A percentile compares a stretch with the other conserved stretches of the same genome.
phyloP scores from a whole-genome alignment of 2,888 invertebrate genomes.

The Cancer borealis region DNA sequence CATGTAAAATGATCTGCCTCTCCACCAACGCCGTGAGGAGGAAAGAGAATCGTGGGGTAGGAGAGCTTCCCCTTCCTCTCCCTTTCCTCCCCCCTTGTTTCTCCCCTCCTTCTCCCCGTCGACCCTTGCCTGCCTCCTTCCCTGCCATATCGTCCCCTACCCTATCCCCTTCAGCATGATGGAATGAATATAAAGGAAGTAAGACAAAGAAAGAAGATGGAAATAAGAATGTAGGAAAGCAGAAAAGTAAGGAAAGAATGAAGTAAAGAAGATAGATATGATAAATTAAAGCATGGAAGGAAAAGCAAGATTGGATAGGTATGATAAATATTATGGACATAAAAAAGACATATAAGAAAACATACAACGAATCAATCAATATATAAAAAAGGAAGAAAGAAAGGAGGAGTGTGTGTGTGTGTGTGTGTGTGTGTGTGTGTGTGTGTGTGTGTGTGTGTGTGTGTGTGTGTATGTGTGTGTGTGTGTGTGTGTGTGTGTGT shows the following conservation, averaged over 20 bases:
- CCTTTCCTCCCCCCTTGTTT: too few species aligned
- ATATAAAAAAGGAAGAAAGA: too few species aligned
- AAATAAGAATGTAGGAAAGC: neutral
- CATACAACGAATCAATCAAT: too few species aligned
- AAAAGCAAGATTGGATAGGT: neutral
- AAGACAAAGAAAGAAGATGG: neutral
- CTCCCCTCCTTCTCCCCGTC: too few species aligned
- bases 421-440: too few species aligned
- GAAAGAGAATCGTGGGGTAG: neutral
- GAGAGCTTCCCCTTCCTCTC: neutral
- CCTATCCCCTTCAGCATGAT: too few species aligned
- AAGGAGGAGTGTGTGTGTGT: neutral
- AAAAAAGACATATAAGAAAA: too few species aligned
- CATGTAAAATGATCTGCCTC: neutral
- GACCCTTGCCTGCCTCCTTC: too few species aligned
- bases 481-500: slow-evolving; percentile 32
- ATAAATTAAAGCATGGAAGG: neutral
- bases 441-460: neutral
- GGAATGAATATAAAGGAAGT: neutral
- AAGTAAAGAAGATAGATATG: neutral
- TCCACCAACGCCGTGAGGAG: neutral
- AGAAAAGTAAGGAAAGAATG: neutral
- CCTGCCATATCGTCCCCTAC: too few species aligned
- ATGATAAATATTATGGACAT: neutral
- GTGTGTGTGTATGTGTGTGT: slow-evolving; percentile 21